Conservation (phyloP, 2,113 vertebrate species). For the Bubo blakistoni region DNA sequence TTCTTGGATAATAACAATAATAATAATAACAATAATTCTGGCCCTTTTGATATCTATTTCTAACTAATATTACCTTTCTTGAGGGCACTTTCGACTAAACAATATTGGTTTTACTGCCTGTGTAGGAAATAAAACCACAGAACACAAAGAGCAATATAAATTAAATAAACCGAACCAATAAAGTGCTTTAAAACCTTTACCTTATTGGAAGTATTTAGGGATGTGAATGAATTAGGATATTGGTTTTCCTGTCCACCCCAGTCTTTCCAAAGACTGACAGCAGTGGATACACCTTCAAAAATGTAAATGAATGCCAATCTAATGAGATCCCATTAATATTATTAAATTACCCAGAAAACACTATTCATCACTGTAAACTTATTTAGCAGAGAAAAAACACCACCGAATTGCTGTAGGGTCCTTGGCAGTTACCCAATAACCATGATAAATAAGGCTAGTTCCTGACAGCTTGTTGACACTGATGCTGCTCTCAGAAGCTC, state of each 20-base stretch:
- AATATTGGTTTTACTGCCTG: constrained; percentile 12
- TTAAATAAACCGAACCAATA: constrained; percentile 16
- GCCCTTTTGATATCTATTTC: not conserved
- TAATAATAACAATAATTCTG: not conserved
- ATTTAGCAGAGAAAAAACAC: constrained; percentile 53
- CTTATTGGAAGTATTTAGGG: constrained; percentile 41
- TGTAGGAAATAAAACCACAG: constrained; percentile 30
- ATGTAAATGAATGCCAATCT: constrained; percentile 53
- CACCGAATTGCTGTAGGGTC: constrained; percentile 47
- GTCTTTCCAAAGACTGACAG: constrained; percentile 39
- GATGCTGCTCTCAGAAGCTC: not conserved
- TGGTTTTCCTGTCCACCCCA: constrained; percentile 17
- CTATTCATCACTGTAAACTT: constrained; percentile 61
- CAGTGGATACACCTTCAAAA: constrained; percentile 48
- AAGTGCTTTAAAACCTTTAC: constrained; percentile 30
- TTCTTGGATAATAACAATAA: not conserved
- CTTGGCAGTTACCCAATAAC: constrained; percentile 48
- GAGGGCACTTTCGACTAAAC: not conserved
- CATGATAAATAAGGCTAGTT: not conserved
- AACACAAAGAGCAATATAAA: not conserved
- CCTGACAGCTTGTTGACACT: constrained; percentile 30
- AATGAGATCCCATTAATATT: constrained; percentile 67
- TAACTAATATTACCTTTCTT: constrained; percentile 18
- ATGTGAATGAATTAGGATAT: constrained; percentile 49
- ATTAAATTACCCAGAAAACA: constrained; percentile 61